Conservation (phyloP, 2,888 invertebrate genomes). For the Cryptus armator region DNA sequence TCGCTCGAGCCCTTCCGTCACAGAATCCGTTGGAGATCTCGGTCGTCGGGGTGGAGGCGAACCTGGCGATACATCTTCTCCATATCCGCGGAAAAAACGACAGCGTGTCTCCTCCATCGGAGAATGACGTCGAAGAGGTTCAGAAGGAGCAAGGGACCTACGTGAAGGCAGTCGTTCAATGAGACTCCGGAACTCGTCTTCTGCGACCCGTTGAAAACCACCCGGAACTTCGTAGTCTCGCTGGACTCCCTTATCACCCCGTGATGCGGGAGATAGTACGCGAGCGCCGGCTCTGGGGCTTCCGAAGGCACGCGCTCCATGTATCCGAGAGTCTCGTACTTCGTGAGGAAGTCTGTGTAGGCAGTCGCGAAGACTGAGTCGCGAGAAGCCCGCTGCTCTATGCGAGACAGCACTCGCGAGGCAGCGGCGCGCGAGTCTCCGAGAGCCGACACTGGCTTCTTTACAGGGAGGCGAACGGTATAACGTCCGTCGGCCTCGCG, state of each 20-base stretch:
- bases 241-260: conserved; percentile 76
- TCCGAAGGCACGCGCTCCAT: neutral
- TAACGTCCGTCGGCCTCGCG: neutral
- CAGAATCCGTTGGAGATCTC: conserved; percentile 77
- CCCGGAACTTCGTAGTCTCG: conserved; percentile 77
- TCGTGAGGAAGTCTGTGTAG: conserved; percentile 31
- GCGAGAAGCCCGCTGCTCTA: neutral
- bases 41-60: conserved; percentile 55
- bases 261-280: conserved; percentile 71
- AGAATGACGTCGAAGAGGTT: conserved; percentile 37
- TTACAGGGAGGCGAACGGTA: neutral
- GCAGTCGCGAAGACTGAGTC: neutral
- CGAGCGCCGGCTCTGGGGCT: neutral
- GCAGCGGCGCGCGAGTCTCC: conserved; percentile 17
- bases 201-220: conserved; percentile 79
- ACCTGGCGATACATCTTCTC: conserved; percentile 40
- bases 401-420: neutral
- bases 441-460: neutral
- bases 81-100: conserved; percentile 17
- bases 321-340: conserved; percentile 16
- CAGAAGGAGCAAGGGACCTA: conserved; percentile 79
- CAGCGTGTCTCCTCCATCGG: neutral
- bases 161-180: conserved; percentile 69
- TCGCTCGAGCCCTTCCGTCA: conserved; percentile 65
- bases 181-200: conserved; percentile 73